Evolutionary conservation across 1,140 invertebrate genomes (phyloP), one percentile per base, ranked within the genome.

Genomic region (Aradophagus sp.): DNA sequence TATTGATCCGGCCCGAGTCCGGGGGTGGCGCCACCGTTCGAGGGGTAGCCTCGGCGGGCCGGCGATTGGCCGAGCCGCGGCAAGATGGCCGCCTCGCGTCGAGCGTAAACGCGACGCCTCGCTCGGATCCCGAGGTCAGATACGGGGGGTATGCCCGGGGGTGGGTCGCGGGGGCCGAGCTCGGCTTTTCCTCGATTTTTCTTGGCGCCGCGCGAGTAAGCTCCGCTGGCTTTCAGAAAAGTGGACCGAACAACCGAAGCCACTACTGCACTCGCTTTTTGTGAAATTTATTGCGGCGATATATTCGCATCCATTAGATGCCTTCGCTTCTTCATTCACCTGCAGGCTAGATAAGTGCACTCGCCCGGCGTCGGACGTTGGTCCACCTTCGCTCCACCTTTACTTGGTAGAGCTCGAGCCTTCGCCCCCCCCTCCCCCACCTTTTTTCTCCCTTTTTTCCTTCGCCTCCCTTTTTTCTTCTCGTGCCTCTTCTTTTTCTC

Each of bases 221-320:
- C 61, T 48, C n/a, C 50, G 34, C 35, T 34, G 34, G 59, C 70
- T 73, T 73, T 47, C 29, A 59, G 59, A 63, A 73, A 73, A 65
- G 50, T 63, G 70, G 63, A 69, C 69, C 71, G 62, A 58, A 50
- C 59, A 65, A 69, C 61, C 55, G 36, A 42, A 48, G 42, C 36
- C 62, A 67, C 68, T 68, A 63, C 58, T 65, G 52, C 66, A 53
- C 70, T 75, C 59, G 79, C 79, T 85, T 84, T 84, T 86, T 83
- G 78, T 76, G 73, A 83, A 85, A 86, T 86, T 86, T 86, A 86
- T 86, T 84, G 77, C 84, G 12, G 78, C 83, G 82, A 86, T 86
- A 86, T 86, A 86, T 85, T 86, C 83, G 78, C 83, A 83, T 86
- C 83, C 83, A 86, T 86, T 85, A 85, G 84, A 81, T 81, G 81